Base-by-base conservation (phyloP, 1,140 invertebrate genomes). In the Meloidogyne exigua region DNA sequence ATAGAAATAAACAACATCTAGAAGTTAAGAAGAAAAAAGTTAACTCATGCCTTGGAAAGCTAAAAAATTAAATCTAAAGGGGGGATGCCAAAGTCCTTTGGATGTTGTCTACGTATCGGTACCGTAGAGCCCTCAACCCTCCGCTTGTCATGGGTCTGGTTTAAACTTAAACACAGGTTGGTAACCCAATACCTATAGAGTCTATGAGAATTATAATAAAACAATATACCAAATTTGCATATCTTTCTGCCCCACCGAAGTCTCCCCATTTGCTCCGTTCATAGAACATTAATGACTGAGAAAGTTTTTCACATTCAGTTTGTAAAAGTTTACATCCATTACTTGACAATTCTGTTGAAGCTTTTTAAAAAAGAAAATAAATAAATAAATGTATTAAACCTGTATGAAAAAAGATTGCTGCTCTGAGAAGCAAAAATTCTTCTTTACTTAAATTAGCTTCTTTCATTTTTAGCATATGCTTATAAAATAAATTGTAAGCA, bases 361-460 rank as follows among this genome's bases (percentile, higher is more conserved):
- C 69, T 71, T 32, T 3, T 3, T 2, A 26, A 32, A 32, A 44
- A 3, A 39, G 13, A 11, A 42, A 15, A 28, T 15, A 42, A 28
- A 7, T 25, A 36, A 9, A 18, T 57, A n/a, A 25, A 12, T 32
- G 0, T 5, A 1, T 44, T 5, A 57, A 57, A 71, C 69, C 69
- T 28, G 69, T 71, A 18, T 39, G 36, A 44, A 71, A 13, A 44
- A 71, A 57, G 4, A 71, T 36, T n/a, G 39, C 23, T 15, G 28
- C 13, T 9, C 69, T 42, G 21, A 71, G 13, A 21, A 71, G 15
- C 15, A 71, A 26, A 44, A 71, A 71, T 57, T 71, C 69, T 44
- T 71, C 69, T 26, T 15, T 32, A 18, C 69, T 71, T 32, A 71
- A 15, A 28, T 42, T 57, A 71, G 39, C 23, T 64, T 44, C 28